Conservation (phyloP, 2,888 invertebrate species). For the Adelognathus sp. region DNA sequence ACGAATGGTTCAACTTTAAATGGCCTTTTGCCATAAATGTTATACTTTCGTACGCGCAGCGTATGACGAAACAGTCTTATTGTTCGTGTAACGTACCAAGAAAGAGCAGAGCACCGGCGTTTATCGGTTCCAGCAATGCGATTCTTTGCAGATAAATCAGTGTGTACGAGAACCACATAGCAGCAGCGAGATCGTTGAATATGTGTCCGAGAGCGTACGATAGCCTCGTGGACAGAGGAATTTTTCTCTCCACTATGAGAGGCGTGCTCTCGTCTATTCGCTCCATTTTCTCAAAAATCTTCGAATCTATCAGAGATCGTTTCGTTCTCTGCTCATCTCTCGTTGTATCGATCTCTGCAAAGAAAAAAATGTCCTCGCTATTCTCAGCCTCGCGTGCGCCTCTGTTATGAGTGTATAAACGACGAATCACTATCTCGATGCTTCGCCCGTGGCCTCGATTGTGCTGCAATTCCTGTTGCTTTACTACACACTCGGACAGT, state of each 20-base stretch:
- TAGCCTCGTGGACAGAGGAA: constrained; percentile 70
- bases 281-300: constrained; percentile 47
- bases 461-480: neutral
- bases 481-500: neutral
- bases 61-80: neutral
- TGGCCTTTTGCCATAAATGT: too few species aligned
- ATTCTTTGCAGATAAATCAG: constrained; percentile 80
- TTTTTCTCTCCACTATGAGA: constrained; percentile 67
- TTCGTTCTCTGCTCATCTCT: neutral
- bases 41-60: neutral
- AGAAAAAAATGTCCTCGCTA: too few species aligned
- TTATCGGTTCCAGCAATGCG: constrained; percentile 73
- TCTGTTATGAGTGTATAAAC: neutral
- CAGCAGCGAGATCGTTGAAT: constrained; percentile 82
- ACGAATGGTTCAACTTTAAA: too few species aligned
- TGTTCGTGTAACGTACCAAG: constrained; percentile 66
- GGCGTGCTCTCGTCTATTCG: constrained; percentile 65
- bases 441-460: constrained; percentile 28
- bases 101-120: constrained; percentile 76
- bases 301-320: too few species aligned
- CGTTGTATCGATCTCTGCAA: neutral
- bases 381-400: neutral
- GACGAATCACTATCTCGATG: constrained; percentile 23
- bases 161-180: constrained; percentile 82
- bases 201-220: constrained; percentile 80